Evolutionary conservation across 2,113 vertebrate species (phyloP).

Genomic region (Macroglossus sobrinus): DNA sequence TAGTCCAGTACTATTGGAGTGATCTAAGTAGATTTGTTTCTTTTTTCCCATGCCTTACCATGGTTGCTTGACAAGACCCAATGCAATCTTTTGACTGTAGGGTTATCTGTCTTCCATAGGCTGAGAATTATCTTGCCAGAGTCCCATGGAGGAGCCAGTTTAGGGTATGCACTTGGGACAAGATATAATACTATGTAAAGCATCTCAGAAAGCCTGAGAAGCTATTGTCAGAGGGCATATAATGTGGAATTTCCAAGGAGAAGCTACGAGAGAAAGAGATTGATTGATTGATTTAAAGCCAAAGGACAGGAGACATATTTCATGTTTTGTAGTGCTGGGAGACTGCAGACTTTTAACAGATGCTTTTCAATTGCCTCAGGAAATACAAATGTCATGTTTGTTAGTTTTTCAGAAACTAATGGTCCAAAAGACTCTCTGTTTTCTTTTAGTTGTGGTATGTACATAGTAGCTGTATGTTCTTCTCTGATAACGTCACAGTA

Average conservation of each 20-base stretch:
- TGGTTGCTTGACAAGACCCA: background rate
- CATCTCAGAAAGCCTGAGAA: background rate
- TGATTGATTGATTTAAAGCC: background rate
- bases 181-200: background rate
- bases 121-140: background rate
- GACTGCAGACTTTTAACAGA: background rate
- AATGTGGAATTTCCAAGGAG: background rate
- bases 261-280: background rate
- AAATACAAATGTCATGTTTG: background rate
- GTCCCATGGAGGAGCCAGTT: background rate
- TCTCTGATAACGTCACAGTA: background rate
- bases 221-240: background rate
- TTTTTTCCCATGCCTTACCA: conserved; percentile 52
- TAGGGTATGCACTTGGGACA: background rate
- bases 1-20: conserved; percentile 28
- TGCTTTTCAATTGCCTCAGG: background rate
- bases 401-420: background rate
- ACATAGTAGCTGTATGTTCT: background rate
- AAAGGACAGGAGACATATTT: background rate
- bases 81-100: background rate
- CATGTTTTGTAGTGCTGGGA: background rate
- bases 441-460: background rate
- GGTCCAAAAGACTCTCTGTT: background rate
- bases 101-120: background rate
- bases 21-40: conserved; percentile 24